phyloP scores from a whole-genome alignment of 1,140 invertebrate genomes.

The Drosophila dunni region DNA sequence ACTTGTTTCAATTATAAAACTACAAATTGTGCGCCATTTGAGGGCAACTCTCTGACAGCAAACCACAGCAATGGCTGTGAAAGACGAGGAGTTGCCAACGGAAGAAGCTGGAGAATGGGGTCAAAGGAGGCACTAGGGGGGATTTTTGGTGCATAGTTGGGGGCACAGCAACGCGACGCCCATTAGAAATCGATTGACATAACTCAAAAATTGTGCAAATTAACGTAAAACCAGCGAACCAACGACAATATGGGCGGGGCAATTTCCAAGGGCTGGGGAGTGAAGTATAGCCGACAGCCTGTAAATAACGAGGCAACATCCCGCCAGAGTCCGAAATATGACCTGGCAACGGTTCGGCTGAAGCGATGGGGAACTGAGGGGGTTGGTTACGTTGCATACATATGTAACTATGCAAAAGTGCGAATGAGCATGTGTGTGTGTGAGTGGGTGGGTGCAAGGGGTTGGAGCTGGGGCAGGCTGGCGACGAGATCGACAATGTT shows the following conservation, averaged over 20 bases:
- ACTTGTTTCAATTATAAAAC: constrained; percentile 71
- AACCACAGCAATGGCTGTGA: constrained; percentile 13
- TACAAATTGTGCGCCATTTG: constrained; percentile 56
- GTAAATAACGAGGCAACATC: constrained; percentile 45
- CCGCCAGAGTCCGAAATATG: constrained; percentile 54
- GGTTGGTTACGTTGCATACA: constrained; percentile 4
- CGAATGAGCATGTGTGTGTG: constrained; percentile 1
- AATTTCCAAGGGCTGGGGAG: background rate
- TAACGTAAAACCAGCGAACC: constrained; percentile 67
- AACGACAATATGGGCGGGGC: constrained; percentile 53
- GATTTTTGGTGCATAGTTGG: background rate
- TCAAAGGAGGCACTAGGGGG: background rate
- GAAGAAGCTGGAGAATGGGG: background rate
- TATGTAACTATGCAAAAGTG: constrained; percentile 18
- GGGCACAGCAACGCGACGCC: constrained; percentile 44
- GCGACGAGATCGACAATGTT: constrained; percentile 43
- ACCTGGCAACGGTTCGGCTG: constrained; percentile 25
- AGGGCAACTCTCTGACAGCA: constrained; percentile 2
- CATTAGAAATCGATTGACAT: constrained; percentile 74
- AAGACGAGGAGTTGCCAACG: background rate
- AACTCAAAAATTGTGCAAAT: constrained; percentile 74
- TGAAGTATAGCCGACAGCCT: constrained; percentile 25
- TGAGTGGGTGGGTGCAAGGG: background rate
- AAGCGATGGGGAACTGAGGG: background rate
- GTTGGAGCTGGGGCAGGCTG: background rate